Base-by-base conservation (phyloP, 1,140 invertebrate genomes). In the Drosophila ercepeae region DNA sequence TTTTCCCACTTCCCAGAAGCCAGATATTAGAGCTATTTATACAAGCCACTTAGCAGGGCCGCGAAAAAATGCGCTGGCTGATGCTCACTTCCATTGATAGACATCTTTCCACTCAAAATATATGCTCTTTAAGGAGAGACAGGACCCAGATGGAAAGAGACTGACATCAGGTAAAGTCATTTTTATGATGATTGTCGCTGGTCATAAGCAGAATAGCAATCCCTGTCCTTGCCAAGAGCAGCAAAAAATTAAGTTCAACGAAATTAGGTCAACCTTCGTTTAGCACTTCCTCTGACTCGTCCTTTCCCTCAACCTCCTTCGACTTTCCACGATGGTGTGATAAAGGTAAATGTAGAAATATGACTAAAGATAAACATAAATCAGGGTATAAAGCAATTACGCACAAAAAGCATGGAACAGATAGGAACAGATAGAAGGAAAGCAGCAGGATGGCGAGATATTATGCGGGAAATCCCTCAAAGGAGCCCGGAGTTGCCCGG, bases 301-400 rank as follows among this genome's bases (percentile, higher is more conserved):
- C n/a, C n/a, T n/a, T n/a, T 19, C 29, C 14, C 34, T 7, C 42
- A 8, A 5, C 9, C 44, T 6, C 42, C 36, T 7, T 45, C 14
- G 27, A 13, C 27, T 39, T 42, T 53, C 61, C 21, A 41, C 49
- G 49, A 23, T 36, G 67, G 64, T 76, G 52, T 59, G 61, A 72
- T 86, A 81, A 79, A 86, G 82, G 81, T 81, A 81, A 86, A 86
- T 76, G 81, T 86, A 76, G 76, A 86, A 84, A 86, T 76, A 84
- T 84, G 61, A 81, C 81, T 86, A 54, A 74, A 84, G 81, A 84
- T 84, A 86, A 84, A 68, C 81, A 84, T 84, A 84, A 84, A 84
- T 84, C 81, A 84, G 72, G 34, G 72, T 46, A 84, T 86, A 86
- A 81, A 69, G 76, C 72, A 84, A 84, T 84, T 84, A 86, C 81